Percentiles rank a stretch among this genome's conserved stretches.
These are phyloP conservation scores for Brotula barbata DNA, from an alignment of 2,797 vertebrate genomes.

Conservation along the genomic window DNA sequence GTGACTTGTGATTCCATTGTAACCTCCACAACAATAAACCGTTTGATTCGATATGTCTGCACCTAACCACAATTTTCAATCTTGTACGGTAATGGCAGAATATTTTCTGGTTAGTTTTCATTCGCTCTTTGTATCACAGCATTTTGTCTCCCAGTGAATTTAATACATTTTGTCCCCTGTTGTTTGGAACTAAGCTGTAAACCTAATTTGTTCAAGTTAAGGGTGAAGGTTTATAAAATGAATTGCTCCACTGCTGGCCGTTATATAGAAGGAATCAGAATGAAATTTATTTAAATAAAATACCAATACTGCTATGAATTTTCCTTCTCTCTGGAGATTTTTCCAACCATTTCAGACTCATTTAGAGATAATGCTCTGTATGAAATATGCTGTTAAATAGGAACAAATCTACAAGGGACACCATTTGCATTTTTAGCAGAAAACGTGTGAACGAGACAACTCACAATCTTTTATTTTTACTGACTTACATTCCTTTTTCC, in stretches of 20 bases:
- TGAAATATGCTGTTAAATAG: neutral
- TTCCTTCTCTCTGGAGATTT: slow-evolving; percentile 2
- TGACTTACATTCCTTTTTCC: too few relatives aligned
- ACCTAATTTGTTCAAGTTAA: slow-evolving; percentile 17
- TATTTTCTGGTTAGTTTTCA: slow-evolving; percentile 13
- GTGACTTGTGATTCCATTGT: neutral
- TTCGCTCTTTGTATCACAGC: slow-evolving; percentile 10
- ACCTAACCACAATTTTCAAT: slow-evolving; percentile 8
- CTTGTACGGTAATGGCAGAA: slow-evolving; percentile 19
- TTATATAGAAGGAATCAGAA: slow-evolving; percentile 11
- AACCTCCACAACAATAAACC: slow-evolving; percentile 9
- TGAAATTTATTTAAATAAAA: slow-evolving; percentile 21
- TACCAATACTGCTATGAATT: neutral
- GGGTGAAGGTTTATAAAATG: neutral
- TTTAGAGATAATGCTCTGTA: slow-evolving; percentile 6
- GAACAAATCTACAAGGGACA: neutral
- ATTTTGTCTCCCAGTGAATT: neutral
- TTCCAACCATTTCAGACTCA: slow-evolving; percentile 9
- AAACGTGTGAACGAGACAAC: slow-evolving; percentile 1
- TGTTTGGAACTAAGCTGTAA: slow-evolving; percentile 20
- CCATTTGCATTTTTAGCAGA: slow-evolving; percentile 1
- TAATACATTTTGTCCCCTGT: slow-evolving; percentile 19
- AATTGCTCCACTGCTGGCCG: slow-evolving; percentile 6
- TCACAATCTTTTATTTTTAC: neutral
- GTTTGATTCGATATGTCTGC: slow-evolving; percentile 20